These are phyloP conservation scores for Machaerirhynchus nigripectus DNA, from an alignment of 2,113 vertebrate genomes.

Conservation along the genomic window DNA sequence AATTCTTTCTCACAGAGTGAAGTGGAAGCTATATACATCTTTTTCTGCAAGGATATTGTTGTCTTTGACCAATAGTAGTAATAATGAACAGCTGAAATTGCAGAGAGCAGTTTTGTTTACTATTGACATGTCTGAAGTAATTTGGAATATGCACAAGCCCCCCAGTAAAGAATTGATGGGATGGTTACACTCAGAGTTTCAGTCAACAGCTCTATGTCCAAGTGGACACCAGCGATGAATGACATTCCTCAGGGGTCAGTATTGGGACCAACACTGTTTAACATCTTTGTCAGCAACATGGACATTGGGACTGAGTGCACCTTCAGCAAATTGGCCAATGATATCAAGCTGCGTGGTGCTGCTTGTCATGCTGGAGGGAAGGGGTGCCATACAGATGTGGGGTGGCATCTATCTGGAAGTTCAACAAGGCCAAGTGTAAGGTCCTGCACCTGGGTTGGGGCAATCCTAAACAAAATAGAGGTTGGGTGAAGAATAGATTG, in stretches of 20 bases:
- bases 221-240: neutral
- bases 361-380: neutral
- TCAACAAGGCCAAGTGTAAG: neutral
- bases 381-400: too few relatives aligned
- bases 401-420: rapidly evolving
- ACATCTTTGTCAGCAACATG: neutral
- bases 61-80: neutral
- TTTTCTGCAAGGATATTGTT: neutral
- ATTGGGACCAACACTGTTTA: neutral
- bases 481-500: neutral
- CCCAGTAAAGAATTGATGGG: neutral
- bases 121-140: neutral
- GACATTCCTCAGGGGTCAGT: too few relatives aligned
- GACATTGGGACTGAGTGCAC: neutral
- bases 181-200: neutral
- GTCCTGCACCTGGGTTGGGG: neutral
- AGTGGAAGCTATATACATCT: neutral
- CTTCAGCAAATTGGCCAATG: neutral
- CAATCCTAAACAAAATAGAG: neutral
- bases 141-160: neutral
- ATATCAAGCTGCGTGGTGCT: too few relatives aligned
- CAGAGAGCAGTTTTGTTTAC: neutral
- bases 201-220: neutral
- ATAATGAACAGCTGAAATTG: neutral
- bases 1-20: neutral